Evolutionary conservation across 2,888 invertebrate species (phyloP), one percentile per base, ranked within the genome.

Genomic region (Trilocha varians): DNA sequence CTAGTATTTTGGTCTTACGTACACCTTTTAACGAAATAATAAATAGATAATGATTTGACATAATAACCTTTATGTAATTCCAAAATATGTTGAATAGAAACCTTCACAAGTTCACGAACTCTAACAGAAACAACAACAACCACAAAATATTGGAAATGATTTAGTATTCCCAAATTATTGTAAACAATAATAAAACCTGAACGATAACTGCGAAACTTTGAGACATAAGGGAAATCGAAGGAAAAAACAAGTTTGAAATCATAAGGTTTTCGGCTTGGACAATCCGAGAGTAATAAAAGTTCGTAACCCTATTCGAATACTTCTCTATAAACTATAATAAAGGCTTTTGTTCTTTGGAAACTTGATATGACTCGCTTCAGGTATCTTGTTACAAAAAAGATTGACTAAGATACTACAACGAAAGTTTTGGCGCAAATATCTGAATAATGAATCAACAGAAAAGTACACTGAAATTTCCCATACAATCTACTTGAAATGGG

Each of bases 111-210:
- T 32, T 9, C 32, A 8, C 9, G 32, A 32, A 32, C 32, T 32
- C 32, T 8, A 8, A 14, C 34, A 14, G 55, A 55, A 53, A 60
- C 13, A 34, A 14, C 6, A 34, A 34, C 13, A 34, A 34, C 9
- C n/a, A 6, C 14, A 13, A 13, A 34, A 13, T 34, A 34, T 34
- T 34, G 13, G n/a, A 13, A 14, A 8, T n/a, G n/a, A n/a, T n/a
- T n/a, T n/a, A n/a, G n/a, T n/a, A n/a, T n/a, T n/a, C n/a, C n/a
- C n/a, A n/a, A 25, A 25, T 25, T 25, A 9, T 9, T 25, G 11
- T 2, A 25, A 25, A 25, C 25, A 25, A 5, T 25, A 11, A 25
- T 25, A 25, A 32, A 32, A 32, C n/a, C 6, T 38, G 32, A n/a
- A 32, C 38, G 32, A 32, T 38, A 16, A 25, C 38, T 38, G 32